Evolutionary conservation across 2,113 vertebrate genomes (phyloP).

Genomic region (Syngnathus typhle): DNA sequence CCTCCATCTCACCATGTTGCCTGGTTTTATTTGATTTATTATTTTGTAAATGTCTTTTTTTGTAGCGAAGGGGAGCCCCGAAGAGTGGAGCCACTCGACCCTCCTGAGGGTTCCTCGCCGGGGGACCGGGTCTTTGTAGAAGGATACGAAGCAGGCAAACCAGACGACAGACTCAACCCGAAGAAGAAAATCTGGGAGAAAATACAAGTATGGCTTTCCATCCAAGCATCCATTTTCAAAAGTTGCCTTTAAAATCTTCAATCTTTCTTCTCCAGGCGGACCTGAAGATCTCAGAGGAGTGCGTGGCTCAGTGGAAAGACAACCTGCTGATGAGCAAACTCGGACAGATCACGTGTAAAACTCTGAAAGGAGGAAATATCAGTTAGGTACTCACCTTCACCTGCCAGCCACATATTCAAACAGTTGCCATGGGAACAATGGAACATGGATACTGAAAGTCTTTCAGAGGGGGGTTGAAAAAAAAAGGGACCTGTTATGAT

Average conservation of each 20-base stretch:
- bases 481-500: not conserved
- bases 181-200: slow-evolving; percentile 98
- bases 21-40: too few relatives aligned
- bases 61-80: slow-evolving; percentile 76
- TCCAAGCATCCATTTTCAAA: not conserved
- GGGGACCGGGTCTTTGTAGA: slow-evolving; percentile 86
- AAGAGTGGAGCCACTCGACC: slow-evolving; percentile 86
- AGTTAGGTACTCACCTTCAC: slow-evolving; percentile 69
- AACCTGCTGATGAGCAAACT: slow-evolving; percentile 86
- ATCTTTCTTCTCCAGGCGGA: slow-evolving; percentile 70
- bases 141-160: slow-evolving; percentile 80
- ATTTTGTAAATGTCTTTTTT: slow-evolving; percentile 8
- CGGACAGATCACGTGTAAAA: slow-evolving; percentile 85
- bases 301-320: slow-evolving; percentile 86
- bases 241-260: not conserved
- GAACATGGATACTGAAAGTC: slow-evolving; percentile 12
- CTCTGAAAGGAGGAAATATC: slow-evolving; percentile 88
- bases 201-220: slow-evolving; percentile 76
- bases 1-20: not conserved
- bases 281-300: slow-evolving; percentile 79
- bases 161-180: slow-evolving; percentile 87
- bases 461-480: not conserved
- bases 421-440: slow-evolving; percentile 17
- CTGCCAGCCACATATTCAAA: slow-evolving; percentile 1
- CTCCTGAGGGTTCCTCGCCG: slow-evolving; percentile 77